Evolutionary conservation across 1,140 invertebrate species (phyloP), one percentile per base, ranked within the genome.

Genomic region (Lutraria rhynchaena): DNA sequence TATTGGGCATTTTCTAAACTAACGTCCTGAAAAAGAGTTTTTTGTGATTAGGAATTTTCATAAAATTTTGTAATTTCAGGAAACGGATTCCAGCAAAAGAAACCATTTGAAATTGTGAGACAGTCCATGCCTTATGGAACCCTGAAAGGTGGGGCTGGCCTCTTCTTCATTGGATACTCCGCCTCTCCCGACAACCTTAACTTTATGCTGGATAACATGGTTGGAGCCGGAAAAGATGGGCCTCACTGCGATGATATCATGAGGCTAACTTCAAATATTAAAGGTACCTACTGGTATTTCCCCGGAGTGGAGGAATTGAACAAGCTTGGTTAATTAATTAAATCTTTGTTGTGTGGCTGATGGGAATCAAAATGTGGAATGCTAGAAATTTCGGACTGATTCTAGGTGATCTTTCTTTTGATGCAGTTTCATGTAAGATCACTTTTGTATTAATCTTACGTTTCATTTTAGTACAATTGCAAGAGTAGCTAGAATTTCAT

Each of bases 281-380:
- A 90, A 70, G 90, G 90, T 46, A 91, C 89, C 11, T 91, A 91
- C 82, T 92, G 91, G 91, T 92, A 92, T 65, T 92, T 92, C 83
- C 91, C 91, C 33, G 88, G 91, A 17, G 81, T 37, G 3, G 69
- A 83, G 0, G 89, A 92, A 71, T 78, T 92, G 41, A 86, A 84
- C 57, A 88, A 89, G 33, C 41, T 92, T 41, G 85, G 76, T 33
- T 91, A 87, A 85, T n/a, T n/a, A n/a, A n/a, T n/a, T n/a, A n/a
- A n/a, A n/a, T n/a, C n/a, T n/a, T n/a, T n/a, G n/a, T n/a, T n/a
- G n/a, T n/a, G n/a, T n/a, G n/a, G n/a, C n/a, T n/a, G n/a, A n/a
- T n/a, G n/a, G n/a, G n/a, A n/a, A n/a, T n/a, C n/a, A n/a, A n/a
- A n/a, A n/a, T n/a, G n/a, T n/a, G n/a, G n/a, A n/a, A n/a, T n/a